Evolutionary conservation across 1,140 invertebrate genomes (phyloP).

Genomic region (Heterodera carotae): DNA sequence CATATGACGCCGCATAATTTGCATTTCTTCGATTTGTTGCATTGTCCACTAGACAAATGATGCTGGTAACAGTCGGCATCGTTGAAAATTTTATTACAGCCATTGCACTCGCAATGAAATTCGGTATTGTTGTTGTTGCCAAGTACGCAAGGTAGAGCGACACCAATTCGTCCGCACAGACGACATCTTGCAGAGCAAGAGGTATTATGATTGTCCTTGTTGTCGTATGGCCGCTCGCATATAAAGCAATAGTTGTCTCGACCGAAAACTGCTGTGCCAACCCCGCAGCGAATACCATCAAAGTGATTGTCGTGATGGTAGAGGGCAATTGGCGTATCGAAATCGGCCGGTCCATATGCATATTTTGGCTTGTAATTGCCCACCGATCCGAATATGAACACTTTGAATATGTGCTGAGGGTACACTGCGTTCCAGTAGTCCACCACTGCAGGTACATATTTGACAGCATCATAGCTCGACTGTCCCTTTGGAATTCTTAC

Average conservation of each 20-base stretch:
- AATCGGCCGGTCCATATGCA: background rate
- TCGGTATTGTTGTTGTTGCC: background rate
- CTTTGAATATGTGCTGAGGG: background rate
- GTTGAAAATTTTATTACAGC: constrained; percentile 2
- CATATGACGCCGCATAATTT: constrained; percentile 13
- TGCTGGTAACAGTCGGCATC: constrained; percentile 7
- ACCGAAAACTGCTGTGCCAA: background rate
- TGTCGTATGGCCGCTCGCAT: background rate
- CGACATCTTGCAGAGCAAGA: background rate
- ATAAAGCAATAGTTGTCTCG: background rate
- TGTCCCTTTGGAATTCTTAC: background rate
- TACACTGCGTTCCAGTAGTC: constrained; percentile 8
- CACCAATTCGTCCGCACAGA: background rate
- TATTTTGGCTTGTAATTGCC: background rate
- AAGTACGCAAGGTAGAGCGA: background rate
- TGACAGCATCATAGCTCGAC: background rate
- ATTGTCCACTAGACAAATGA: background rate
- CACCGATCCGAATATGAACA: background rate
- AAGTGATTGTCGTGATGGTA: background rate
- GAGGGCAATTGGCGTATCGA: background rate
- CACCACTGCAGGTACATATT: background rate
- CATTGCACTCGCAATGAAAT: background rate
- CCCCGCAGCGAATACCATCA: constrained; percentile 5
- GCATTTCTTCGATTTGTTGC: background rate
- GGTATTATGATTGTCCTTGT: background rate